A percentile compares a stretch with the other conserved stretches of the same genome.
Evolutionary conservation across 1,140 invertebrate species (phyloP).

Genomic region (Drosophila ercepeae): DNA sequence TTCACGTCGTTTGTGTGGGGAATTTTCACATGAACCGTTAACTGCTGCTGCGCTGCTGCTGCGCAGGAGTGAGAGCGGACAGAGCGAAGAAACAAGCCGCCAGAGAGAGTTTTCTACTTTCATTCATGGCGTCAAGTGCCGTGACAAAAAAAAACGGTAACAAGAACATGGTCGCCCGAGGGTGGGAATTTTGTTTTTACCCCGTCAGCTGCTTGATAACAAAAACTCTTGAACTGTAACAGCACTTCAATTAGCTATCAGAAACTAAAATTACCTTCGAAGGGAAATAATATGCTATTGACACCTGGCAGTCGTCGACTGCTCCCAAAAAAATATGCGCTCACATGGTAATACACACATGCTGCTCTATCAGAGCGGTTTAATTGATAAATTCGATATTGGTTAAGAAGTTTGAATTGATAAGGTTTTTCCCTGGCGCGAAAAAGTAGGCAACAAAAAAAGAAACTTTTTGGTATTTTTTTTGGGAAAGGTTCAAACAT

Average conservation of each 20-base stretch:
- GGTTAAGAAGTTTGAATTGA: constrained; percentile 3
- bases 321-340: constrained; percentile 14
- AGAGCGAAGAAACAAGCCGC: constrained; percentile 9
- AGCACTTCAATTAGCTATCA: constrained; percentile 4
- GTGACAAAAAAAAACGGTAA: constrained; percentile 18
- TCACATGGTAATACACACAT: constrained; percentile 23
- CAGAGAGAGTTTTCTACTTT: constrained; percentile 25
- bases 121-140: constrained; percentile 56
- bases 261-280: constrained; percentile 4
- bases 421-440: constrained; percentile 21
- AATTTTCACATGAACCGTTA: constrained; percentile 58
- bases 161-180: constrained; percentile 48
- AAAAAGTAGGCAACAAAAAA: background rate
- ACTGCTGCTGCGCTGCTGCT: constrained; percentile 40
- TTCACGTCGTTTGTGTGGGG: constrained; percentile 55
- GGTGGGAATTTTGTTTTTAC: constrained; percentile 33
- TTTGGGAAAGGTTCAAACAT: background rate
- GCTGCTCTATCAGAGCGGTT: constrained; percentile 21
- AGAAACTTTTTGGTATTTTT: background rate
- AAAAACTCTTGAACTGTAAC: constrained; percentile 20
- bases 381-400: constrained; percentile 40
- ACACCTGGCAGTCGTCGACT: constrained; percentile 26
- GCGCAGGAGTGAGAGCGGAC: constrained; percentile 27
- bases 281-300: background rate
- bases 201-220: constrained; percentile 46